Percentiles rank a stretch among this genome's conserved stretches.
Conservation (phyloP, 2,888 invertebrate genomes). For the Phymatocera aterrima region DNA sequence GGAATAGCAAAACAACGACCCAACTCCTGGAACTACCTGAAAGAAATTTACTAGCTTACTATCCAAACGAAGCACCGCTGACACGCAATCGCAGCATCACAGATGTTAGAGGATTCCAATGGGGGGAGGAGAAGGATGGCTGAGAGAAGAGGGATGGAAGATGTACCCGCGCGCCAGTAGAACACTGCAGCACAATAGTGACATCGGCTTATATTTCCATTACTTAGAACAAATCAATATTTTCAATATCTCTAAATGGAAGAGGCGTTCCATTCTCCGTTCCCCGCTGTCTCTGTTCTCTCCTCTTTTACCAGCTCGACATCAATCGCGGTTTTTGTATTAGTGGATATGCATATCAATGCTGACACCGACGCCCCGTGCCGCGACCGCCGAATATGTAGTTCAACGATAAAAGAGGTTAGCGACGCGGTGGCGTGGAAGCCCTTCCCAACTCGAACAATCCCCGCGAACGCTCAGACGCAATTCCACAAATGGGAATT, state of each 20-base stretch:
- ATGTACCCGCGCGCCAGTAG: not conserved
- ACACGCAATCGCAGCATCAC: constrained; percentile 46
- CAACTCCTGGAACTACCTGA: not conserved
- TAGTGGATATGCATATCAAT: constrained; percentile 52
- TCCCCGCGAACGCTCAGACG: constrained; percentile 49
- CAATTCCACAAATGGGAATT: constrained; percentile 64
- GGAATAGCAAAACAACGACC: not conserved
- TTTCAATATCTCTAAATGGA: constrained; percentile 68
- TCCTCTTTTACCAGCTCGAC: constrained; percentile 10
- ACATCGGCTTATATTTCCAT: constrained; percentile 55
- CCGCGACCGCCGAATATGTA: constrained; percentile 51
- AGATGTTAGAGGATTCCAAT: constrained; percentile 10
- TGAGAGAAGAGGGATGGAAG: not conserved
- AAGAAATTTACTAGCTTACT: not conserved
- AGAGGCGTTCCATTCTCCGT: constrained; percentile 27
- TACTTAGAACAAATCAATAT: constrained; percentile 65
- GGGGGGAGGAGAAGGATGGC: constrained; percentile 6
- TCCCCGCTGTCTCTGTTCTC: not conserved
- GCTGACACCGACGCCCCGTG: constrained; percentile 49
- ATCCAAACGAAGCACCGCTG: constrained; percentile 30
- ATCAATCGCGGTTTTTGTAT: constrained; percentile 41
- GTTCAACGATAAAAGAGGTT: constrained; percentile 53
- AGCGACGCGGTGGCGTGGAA: constrained; percentile 52
- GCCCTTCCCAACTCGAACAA: constrained; percentile 44
- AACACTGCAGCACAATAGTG: not conserved